Base-by-base conservation (phyloP, 2,113 vertebrate genomes). In the Onychorhynchus coronatus region DNA sequence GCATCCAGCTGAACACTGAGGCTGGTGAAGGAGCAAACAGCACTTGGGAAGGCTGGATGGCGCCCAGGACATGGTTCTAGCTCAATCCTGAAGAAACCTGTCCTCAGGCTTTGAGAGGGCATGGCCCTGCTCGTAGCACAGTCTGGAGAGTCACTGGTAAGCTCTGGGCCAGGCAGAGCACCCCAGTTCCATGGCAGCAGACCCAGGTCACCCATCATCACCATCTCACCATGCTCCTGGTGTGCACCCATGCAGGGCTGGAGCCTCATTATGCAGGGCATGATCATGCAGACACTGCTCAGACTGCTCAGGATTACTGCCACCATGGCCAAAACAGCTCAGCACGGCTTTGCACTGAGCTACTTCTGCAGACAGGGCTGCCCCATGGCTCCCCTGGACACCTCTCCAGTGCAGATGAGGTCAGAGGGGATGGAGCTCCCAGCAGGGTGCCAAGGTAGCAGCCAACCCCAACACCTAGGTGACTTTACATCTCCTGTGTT, bases 1-100 rank as follows among this genome's bases (percentile, higher is more conserved):
- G 81, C 65, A 62, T 0, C 1, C 19, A 31, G n/a, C n/a, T 2
- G 9, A 61, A 47, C 1, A 1, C n/a, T 1, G 1, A 20, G 71
- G 21, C 6, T 0, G 8, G 11, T 4, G 28, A 72, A 70, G 61
- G 72, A 49, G 59, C 1, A 0, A 88, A n/a, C 0, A 2, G 56
- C 55, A 30, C 55, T 46, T 67, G 72, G 46, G 53, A 58, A 79
- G 66, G 72, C 42, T 58, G 72, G 47, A 67, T 1, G 11, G 44
- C 28, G 31, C 27, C 31, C 62, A 52, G 49, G 11, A 11, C 3
- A 12, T 14, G 19, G 66, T 7, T 55, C n/a, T 33, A 67, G 42
- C 27, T 94, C 9, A 37, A 67, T 10, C 52, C 52, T 59, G 58
- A 59, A 37, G n/a, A 37, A 37, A 35, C n/a, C 56, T 55, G 42